Base-by-base conservation (phyloP, 2,888 invertebrate species). In the Acronicta aceris region DNA sequence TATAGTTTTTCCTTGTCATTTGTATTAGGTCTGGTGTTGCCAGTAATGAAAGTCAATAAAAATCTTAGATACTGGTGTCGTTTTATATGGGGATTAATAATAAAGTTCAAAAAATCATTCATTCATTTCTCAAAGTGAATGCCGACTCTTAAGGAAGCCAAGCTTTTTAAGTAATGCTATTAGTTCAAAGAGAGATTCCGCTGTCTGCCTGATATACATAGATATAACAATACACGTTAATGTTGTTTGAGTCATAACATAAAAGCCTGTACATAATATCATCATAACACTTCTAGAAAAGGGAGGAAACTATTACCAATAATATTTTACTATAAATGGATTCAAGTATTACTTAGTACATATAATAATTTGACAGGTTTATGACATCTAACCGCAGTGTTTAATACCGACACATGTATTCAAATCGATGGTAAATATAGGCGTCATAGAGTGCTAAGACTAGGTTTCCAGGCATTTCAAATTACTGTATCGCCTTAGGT, bases 401-500 rank as follows among this genome's bases (percentile, higher is more conserved):
- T 38, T 38, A n/a, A n/a, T 38, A 38, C n/a, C 5, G 50, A 38
- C 33, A 55, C 51, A 45, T 33, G 48, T 13, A 30, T 46, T 40
- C 45, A 53, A 8, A 25, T 9, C 38, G 45, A 38, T 56, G 36
- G 57, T 71, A 71, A 70, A 60, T 70, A 60, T 33, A 65, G 71
- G 56, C 60, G 65, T 48, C 57, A 51, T 57, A 48, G 16, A 48
- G 46, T 63, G 54, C 21, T 42, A 53, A 46, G 50, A 63, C 40
- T 59, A 65, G 60, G 71, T 71, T 60, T 69, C 48, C 69, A 79
- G 80, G 72, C 67, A 59, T 65, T 65, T 73, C 58, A 62, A 81
- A 74, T 76, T 74, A 77, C 77, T 67, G 54, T 64, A 61, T 71
- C 30, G 76, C 82, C 74, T 41, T 13, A 65, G 74, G 81, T 41